Conservation (phyloP, 2,888 invertebrate genomes). For the Psylliodes chrysocephalus region DNA sequence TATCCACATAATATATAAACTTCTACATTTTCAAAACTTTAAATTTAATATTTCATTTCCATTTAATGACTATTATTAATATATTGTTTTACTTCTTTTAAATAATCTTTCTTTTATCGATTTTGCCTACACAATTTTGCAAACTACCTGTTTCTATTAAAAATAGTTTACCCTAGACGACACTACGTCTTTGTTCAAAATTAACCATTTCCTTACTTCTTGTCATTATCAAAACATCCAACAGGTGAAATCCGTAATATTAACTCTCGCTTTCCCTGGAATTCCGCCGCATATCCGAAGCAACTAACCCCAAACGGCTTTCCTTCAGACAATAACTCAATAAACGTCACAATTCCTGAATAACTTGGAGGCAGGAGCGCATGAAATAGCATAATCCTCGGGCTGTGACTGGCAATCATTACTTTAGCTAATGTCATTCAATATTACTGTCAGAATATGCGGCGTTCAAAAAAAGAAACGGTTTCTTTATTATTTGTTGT, state of each 20-base stretch:
- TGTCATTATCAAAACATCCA: conserved; percentile 8
- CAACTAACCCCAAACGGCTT: conserved; percentile 26
- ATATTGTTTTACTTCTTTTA: too few species aligned
- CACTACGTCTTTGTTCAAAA: too few species aligned
- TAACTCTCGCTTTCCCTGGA: conserved; percentile 12
- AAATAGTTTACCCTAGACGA: too few species aligned
- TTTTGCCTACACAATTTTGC: too few species aligned
- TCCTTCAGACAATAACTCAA: conserved; percentile 26
- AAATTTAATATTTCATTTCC: too few species aligned
- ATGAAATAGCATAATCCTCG: conserved; percentile 36
- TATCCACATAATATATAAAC: too few species aligned
- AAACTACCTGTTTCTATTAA: too few species aligned
- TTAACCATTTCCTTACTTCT: background rate
- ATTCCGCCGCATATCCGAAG: conserved; percentile 12
- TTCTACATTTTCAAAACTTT: too few species aligned
- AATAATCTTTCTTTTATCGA: too few species aligned
- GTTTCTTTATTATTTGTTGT: background rate
- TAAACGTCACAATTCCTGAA: conserved; percentile 27
- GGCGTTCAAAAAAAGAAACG: background rate
- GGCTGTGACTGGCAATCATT: conserved; percentile 39
- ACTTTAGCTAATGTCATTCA: conserved; percentile 36
- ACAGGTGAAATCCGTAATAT: conserved; percentile 22
- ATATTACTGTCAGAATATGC: conserved; percentile 31
- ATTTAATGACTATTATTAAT: too few species aligned
- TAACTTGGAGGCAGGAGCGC: conserved; percentile 20